phyloP scores from a whole-genome alignment of 2,113 vertebrate species.

The Catagonus wagneri region DNA sequence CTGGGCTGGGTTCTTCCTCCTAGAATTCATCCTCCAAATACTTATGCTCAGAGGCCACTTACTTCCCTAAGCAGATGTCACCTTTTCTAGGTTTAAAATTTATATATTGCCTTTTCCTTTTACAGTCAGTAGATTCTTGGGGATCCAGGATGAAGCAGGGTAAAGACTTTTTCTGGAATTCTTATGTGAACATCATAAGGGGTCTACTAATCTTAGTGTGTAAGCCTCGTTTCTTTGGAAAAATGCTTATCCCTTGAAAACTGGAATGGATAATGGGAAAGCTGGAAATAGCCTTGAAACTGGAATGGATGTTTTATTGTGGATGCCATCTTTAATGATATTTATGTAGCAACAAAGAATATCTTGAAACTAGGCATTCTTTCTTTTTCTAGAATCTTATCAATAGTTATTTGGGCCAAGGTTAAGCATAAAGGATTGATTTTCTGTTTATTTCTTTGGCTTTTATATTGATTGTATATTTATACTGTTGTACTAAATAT shows the following conservation, averaged over 20 bases:
- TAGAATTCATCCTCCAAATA: not conserved
- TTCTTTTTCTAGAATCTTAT: slow-evolving; percentile 52
- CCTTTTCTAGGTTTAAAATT: not conserved
- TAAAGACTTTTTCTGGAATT: not conserved
- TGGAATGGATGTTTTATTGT: slow-evolving; percentile 32
- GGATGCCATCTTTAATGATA: not conserved
- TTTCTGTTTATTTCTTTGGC: slow-evolving; percentile 70
- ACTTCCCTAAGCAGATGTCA: not conserved
- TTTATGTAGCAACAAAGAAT: slow-evolving; percentile 27
- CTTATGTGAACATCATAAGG: not conserved
- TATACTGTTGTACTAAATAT: slow-evolving; percentile 64
- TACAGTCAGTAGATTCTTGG: not conserved
- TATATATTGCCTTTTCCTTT: not conserved
- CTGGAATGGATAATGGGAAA: not conserved
- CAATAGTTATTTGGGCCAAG: slow-evolving; percentile 56
- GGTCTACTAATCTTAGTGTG: not conserved
- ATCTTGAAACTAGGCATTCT: slow-evolving; percentile 10
- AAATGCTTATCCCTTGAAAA: slow-evolving; percentile 49
- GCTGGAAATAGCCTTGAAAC: not conserved
- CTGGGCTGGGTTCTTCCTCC: not conserved
- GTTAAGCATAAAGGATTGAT: slow-evolving; percentile 52
- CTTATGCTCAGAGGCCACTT: not conserved
- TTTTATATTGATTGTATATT: slow-evolving; percentile 75
- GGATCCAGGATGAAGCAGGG: not conserved
- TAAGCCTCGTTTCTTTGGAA: slow-evolving; percentile 49